Conservation (phyloP, 2,797 vertebrate species). For the Prionace glauca region DNA sequence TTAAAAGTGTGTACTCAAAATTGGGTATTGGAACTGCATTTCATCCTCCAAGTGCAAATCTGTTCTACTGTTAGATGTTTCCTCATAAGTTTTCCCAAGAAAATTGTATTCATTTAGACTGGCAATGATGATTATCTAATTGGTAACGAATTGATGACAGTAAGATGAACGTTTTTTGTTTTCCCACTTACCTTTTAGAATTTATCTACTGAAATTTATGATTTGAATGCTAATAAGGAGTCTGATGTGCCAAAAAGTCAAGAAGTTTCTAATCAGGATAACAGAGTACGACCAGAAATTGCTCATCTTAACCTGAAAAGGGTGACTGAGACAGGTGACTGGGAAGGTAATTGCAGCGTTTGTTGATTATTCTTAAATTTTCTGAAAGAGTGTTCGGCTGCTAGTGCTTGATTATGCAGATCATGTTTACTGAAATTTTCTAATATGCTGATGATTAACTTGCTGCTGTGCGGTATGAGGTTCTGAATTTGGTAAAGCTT, state of each 20-base stretch:
- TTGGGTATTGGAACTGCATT: neutral
- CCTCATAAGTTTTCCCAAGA: neutral
- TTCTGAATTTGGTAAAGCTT: neutral
- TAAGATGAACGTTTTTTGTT: neutral
- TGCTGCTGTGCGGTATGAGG: neutral
- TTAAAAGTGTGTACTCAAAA: neutral
- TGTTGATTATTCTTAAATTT: neutral
- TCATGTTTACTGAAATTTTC: neutral
- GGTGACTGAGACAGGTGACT: conserved; percentile 60
- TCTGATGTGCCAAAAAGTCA: conserved; percentile 50
- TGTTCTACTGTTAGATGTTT: neutral
- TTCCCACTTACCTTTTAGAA: conserved; percentile 47
- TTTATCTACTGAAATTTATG: conserved; percentile 54
- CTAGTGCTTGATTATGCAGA: neutral
- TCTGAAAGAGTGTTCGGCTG: conserved; percentile 39
- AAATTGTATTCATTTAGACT: neutral
- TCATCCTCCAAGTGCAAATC: neutral
- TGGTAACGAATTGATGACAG: neutral
- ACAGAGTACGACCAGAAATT: conserved; percentile 48
- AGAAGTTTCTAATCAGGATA: conserved; percentile 51
- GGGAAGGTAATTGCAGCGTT: conserved; percentile 63
- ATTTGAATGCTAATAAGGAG: conserved; percentile 61
- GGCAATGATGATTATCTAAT: neutral
- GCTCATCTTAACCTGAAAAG: conserved; percentile 62
- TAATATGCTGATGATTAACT: neutral